These are phyloP conservation scores for Patella pellucida DNA, from an alignment of 2,888 invertebrate genomes.

Conservation along the genomic window DNA sequence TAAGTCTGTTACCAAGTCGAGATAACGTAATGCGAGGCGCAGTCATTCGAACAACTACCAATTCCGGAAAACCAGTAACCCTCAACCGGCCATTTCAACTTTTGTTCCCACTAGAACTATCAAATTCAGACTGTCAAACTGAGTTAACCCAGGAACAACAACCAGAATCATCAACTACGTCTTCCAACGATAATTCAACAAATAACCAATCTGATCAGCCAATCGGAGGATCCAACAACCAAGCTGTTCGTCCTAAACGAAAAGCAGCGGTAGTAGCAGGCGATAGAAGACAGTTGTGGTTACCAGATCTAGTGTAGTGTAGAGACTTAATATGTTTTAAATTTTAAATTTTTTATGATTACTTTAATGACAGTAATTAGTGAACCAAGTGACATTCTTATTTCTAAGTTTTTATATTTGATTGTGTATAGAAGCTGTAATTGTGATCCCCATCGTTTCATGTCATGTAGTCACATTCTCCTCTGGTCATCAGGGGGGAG, in stretches of 20 bases:
- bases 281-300: background rate
- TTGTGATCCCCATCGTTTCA: too few species aligned
- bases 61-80: background rate
- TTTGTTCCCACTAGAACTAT: background rate
- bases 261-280: background rate
- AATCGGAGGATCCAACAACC: too few species aligned
- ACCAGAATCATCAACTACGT: background rate
- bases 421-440: too few species aligned
- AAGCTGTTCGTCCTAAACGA: background rate
- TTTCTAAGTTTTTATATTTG: too few species aligned
- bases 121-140: too few species aligned
- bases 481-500: too few species aligned
- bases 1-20: background rate
- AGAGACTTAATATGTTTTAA: too few species aligned
- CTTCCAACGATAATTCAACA: background rate
- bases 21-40: background rate
- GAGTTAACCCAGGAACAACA: background rate
- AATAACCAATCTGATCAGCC: background rate
- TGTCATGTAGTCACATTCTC: too few species aligned
- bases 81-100: background rate
- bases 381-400: too few species aligned
- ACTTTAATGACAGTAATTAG: too few species aligned
- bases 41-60: background rate
- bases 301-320: background rate
- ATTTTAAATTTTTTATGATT: too few species aligned